Evolutionary conservation across 1,140 invertebrate genomes (phyloP).

Genomic region (Drosophila erecta): DNA sequence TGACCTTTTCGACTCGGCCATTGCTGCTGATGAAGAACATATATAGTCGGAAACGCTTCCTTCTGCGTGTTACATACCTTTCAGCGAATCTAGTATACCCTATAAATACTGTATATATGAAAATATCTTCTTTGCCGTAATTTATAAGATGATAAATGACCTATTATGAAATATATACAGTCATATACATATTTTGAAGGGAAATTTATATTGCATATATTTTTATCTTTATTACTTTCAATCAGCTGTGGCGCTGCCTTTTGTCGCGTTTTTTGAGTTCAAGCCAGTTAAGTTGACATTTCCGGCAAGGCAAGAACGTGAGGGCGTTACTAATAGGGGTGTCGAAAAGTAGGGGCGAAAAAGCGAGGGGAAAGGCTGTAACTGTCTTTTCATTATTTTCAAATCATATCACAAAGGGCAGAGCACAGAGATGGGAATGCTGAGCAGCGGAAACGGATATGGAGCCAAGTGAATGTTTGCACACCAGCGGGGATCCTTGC

Average conservation of each 20-base stretch:
- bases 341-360: conserved; percentile 2
- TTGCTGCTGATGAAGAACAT: too few species aligned
- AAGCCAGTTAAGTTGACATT: conserved; percentile 78
- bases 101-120: too few species aligned
- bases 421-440: conserved; percentile 9
- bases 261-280: conserved; percentile 33
- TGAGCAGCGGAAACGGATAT: conserved; percentile 72
- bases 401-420: conserved; percentile 75
- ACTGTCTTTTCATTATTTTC: conserved; percentile 80
- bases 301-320: conserved; percentile 49
- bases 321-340: conserved; percentile 39
- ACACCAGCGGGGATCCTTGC: conserved; percentile 27
- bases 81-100: too few species aligned
- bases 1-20: too few species aligned
- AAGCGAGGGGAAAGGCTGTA: conserved; percentile 15
- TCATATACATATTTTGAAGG: background rate
- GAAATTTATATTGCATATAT: background rate
- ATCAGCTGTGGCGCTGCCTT: conserved; percentile 35
- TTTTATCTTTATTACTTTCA: background rate
- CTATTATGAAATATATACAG: too few species aligned
- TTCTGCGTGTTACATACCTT: too few species aligned
- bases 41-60: too few species aligned
- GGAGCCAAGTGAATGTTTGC: conserved; percentile 67
- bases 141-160: too few species aligned
- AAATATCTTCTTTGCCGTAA: too few species aligned